Evolutionary conservation across 2,888 invertebrate genomes (phyloP).

Genomic region (Phortica okadai): DNA sequence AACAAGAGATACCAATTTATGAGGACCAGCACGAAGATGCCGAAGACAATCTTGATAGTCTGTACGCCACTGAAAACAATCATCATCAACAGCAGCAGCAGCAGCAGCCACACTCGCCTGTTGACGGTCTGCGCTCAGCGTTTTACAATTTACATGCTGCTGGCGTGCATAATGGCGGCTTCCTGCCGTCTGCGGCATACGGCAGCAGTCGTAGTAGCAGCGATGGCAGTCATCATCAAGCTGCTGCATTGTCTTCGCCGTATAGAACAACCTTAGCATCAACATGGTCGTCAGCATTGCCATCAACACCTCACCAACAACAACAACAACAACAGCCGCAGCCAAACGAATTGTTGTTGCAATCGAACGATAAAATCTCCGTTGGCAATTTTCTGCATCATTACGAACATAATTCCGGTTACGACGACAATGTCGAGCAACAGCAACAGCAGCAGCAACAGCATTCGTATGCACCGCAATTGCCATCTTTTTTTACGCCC

Average conservation of each 20-base stretch:
- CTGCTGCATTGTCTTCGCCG: constrained; percentile 31
- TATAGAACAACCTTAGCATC: neutral
- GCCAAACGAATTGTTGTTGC: constrained; percentile 39
- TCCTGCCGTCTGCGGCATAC: constrained; percentile 54
- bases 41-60: constrained; percentile 39
- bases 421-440: constrained; percentile 54
- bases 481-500: constrained; percentile 34
- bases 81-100: constrained; percentile 60
- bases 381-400: constrained; percentile 72
- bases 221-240: constrained; percentile 45
- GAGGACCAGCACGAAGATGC: constrained; percentile 71
- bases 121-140: constrained; percentile 49
- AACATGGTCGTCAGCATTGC: constrained; percentile 51
- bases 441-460: constrained; percentile 51
- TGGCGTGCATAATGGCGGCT: constrained; percentile 59
- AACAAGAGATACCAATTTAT: constrained; percentile 72
- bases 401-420: constrained; percentile 66
- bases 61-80: constrained; percentile 49
- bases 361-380: constrained; percentile 70
- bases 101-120: constrained; percentile 59
- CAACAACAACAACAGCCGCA: constrained; percentile 27
- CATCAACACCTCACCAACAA: constrained; percentile 42
- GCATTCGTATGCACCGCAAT: constrained; percentile 17
- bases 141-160: constrained; percentile 66
- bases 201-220: constrained; percentile 40